Conservation (phyloP, 2,113 vertebrate species). For the Theristicus caerulescens region DNA sequence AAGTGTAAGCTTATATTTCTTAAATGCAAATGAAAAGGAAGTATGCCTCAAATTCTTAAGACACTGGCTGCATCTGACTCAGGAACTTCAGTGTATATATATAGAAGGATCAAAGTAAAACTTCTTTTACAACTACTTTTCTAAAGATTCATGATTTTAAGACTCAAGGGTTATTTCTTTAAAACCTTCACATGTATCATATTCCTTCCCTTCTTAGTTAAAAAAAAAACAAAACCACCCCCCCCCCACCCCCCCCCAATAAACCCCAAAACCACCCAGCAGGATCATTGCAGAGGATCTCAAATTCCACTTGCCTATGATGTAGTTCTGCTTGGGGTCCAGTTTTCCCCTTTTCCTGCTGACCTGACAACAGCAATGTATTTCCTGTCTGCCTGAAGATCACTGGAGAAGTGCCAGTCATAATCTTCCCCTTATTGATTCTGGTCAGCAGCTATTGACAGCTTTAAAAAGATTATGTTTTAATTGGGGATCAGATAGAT, state of each 20-base stretch:
- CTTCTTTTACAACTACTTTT: neutral
- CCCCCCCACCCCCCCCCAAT: neutral
- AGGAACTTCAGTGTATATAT: neutral
- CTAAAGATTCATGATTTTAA: neutral
- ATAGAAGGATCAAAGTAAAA: conserved; percentile 21
- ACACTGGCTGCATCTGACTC: conserved; percentile 4
- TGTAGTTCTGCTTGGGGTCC: conserved; percentile 11
- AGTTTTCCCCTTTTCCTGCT: conserved; percentile 21
- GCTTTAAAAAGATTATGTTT: conserved; percentile 84
- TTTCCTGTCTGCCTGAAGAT: conserved; percentile 67
- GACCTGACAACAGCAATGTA: conserved; percentile 55
- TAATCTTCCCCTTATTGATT: conserved; percentile 80
- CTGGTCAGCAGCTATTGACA: conserved; percentile 80
- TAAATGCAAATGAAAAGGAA: conserved; percentile 55
- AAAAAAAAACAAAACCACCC: neutral
- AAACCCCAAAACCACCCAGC: neutral
- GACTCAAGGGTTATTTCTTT: neutral
- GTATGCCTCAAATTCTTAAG: conserved; percentile 31
- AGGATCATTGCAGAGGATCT: neutral
- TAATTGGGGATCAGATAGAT: conserved; percentile 84
- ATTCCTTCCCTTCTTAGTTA: neutral
- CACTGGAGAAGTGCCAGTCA: conserved; percentile 76
- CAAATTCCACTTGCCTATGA: neutral
- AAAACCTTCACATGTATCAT: neutral
- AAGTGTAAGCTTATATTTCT: conserved; percentile 54